A percentile compares a stretch with the other conserved stretches of the same genome.
These are phyloP conservation scores for Euspilapteryx auroguttella DNA, from an alignment of 2,888 invertebrate species.

Conservation along the genomic window DNA sequence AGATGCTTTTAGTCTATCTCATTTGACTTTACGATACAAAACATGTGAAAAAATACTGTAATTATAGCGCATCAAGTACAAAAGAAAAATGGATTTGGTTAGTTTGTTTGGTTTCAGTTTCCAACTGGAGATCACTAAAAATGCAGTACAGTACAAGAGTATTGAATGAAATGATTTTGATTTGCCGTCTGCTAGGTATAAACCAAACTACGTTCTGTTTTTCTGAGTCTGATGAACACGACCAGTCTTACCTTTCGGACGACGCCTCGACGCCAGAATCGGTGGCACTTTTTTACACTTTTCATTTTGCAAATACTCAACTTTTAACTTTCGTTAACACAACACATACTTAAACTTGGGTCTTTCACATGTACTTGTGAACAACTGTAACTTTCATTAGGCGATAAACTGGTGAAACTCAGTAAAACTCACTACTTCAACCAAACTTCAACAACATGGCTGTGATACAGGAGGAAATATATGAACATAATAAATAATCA, in stretches of 20 bases:
- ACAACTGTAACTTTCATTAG: slow-evolving; percentile 41
- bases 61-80: too few species aligned
- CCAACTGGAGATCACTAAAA: too few species aligned
- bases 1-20: too few species aligned
- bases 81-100: too few species aligned
- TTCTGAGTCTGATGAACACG: slow-evolving; percentile 57
- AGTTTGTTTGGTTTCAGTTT: too few species aligned
- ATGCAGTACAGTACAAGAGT: too few species aligned
- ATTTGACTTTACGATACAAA: too few species aligned
- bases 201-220: slow-evolving; percentile 44
- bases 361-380: slow-evolving; percentile 59
- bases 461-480: slow-evolving; percentile 57
- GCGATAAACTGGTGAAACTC: slow-evolving; percentile 52
- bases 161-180: too few species aligned
- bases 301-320: slow-evolving; percentile 40
- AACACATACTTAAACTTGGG: slow-evolving; percentile 57
- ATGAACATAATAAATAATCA: slow-evolving; percentile 57
- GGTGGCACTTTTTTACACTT: slow-evolving; percentile 59
- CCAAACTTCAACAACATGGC: slow-evolving; percentile 54
- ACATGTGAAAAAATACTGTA: too few species aligned
- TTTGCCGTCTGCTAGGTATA: too few species aligned
- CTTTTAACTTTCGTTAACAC: slow-evolving; percentile 51
- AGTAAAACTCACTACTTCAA: slow-evolving; percentile 56
- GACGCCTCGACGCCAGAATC: slow-evolving; percentile 56
- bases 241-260: slow-evolving; percentile 58